Evolutionary conservation across 2,888 invertebrate species (phyloP), one percentile per base, ranked within the genome.

Genomic region (Bursaphelenchus okinawaensis): DNA sequence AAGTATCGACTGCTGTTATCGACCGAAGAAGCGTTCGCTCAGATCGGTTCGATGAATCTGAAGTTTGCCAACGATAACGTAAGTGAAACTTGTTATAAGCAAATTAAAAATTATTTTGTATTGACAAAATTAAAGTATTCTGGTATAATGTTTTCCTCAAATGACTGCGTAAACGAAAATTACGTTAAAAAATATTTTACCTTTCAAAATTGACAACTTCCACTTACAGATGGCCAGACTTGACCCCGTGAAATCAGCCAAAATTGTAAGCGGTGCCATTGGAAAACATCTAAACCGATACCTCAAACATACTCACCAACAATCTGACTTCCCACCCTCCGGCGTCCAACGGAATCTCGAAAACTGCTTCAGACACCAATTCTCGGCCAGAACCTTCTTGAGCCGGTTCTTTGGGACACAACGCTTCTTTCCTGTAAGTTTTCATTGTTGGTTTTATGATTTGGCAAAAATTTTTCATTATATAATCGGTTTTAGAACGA

Each of bases 1-100:
- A 77, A 75, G 65, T 78, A 95, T 4, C 86, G 96, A 22, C 87
- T 98, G 51, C 88, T 94, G 63, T 90, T 91, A 0, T 93, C 95
- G 0, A 91, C 94, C 0, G 96, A 98, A 84, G 96, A 98, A 82
- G 94, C 96, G 0, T 98, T 98, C 84, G 93, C 94, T 12, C 95
- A 96, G 82, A 93, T 98, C 71, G 76, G 75, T 50, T 67, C 68
- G 19, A 23, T 68, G 7, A 65, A 65, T 26, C 65, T 31, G 9
- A 50, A 65, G n/a, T 19, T 23, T 28, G 55, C 51, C 20, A 69
- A 71, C 12, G 29, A 68, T n/a, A 67, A 62, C 52, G 72, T 68
- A 8, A 61, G 23, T 1, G 27, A 54, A 12, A 9, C n/a, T 29
- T 60, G 23, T 56, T 24, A 26, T 61, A 54, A 19, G 58, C 56